Base-by-base conservation (phyloP, 2,797 vertebrate genomes). In the Kryptolebias ocellatus region DNA sequence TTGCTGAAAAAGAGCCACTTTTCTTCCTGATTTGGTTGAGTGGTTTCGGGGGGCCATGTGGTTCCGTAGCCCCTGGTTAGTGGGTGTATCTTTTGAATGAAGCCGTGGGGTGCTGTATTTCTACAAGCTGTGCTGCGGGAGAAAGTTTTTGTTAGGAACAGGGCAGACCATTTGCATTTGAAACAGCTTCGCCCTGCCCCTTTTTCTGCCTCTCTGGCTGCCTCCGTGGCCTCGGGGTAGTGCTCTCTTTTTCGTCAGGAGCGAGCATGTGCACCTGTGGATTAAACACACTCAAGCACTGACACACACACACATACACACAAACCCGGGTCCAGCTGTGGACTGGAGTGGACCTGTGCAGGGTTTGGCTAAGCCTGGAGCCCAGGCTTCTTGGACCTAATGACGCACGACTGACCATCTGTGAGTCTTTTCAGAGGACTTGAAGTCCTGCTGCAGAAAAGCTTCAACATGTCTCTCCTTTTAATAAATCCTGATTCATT, bases 81-180 rank as follows among this genome's bases (percentile, higher is more conserved):
- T 84, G 88, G 81, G 81, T 81, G 75, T 78, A 81, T 83, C 86
- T 85, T 80, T 81, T 91, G 79, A 93, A 92, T 91, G 84, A 84
- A 92, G 87, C 89, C 81, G 73, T 81, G 76, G 87, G 86, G 88
- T 73, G 87, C 84, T 87, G 79, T 85, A 90, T 92, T 92, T 14
- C 91, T 87, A 93, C 91, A 91, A 91, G 92, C 91, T 84, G 88
- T 85, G 86, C 81, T 88, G 67, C 87, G 78, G 84, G 84, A 90
- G 81, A 80, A 85, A 72, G 81, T 90, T 92, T 90, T 89, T 89
- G 86, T 88, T 78, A 52, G 70, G 74, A 88, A 72, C 80, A 77
- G 82, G 72, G 78, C 70, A 83, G 78, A 58, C 44, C 74, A 94
- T 94, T 94, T 92, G 91, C 92, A 94, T 94, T 90, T 93, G 89